Evolutionary conservation across 2,888 invertebrate genomes (phyloP), one percentile per base, ranked within the genome.

Genomic region (Kuschelorhynchus macadamiae): DNA sequence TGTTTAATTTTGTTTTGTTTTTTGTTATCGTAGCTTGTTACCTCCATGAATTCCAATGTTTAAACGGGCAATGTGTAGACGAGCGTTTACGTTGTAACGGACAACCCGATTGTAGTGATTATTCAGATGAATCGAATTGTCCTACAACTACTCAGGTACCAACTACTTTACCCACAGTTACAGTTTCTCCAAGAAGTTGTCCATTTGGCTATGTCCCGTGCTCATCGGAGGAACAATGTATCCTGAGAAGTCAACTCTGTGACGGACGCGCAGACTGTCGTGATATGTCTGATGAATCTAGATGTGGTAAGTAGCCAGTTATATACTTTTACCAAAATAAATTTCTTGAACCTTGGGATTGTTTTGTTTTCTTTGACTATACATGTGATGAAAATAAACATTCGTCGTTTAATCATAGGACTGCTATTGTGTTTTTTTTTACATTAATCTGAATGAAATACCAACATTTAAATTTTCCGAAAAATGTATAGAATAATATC

Each of bases 271-370:
- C 89, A 72, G 94, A 95, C 86, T 95, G 95, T 85, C 91, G 91
- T 1, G 95, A 96, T 84, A 86, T 87, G 78, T 93, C 93, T 75
- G 95, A 96, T 83, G 95, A 96, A 85, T 87, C 91, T 79, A 92
- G 92, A 81, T 95, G 95, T 85, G 49, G 87, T 88, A 88, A 84
- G 86, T 77, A 57, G 8, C 36, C 25, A 25, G 25, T 25, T 7
- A 25, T n/a, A n/a, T n/a, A n/a, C n/a, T n/a, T n/a, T n/a, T n/a
- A n/a, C n/a, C n/a, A n/a, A n/a, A n/a, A n/a, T n/a, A n/a, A n/a
- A n/a, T n/a, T n/a, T n/a, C n/a, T n/a, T 1, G 32, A 49, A 2
- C 17, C 11, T 30, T 16, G 32, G 49, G 30, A 5, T n/a, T n/a
- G n/a, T n/a, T n/a, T n/a, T n/a, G n/a, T n/a, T n/a, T n/a, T n/a